phyloP scores from a whole-genome alignment of 2,797 vertebrate genomes.

The Brachyrhaphis roseni region DNA sequence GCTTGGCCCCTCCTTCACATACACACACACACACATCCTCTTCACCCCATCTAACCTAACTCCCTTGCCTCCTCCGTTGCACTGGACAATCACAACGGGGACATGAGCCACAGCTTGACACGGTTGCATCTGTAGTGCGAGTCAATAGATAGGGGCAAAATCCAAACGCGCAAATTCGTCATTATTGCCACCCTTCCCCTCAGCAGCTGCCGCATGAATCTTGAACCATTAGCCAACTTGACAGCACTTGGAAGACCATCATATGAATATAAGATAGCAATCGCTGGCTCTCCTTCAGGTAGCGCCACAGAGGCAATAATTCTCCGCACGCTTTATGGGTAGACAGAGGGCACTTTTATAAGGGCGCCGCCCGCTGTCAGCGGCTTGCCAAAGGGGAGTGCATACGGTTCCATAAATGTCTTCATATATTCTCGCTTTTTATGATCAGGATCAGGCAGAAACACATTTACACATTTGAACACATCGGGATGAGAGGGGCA shows the following conservation, averaged over 20 bases:
- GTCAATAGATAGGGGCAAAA: constrained; percentile 11
- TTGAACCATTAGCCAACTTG: constrained; percentile 51
- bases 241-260: constrained; percentile 60
- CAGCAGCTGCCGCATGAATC: constrained; percentile 29
- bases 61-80: constrained; percentile 20
- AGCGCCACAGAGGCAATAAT: constrained; percentile 62
- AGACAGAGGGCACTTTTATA: constrained; percentile 69
- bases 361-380: constrained; percentile 52
- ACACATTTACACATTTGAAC: constrained; percentile 41
- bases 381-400: constrained; percentile 64
- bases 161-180: not conserved
- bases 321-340: constrained; percentile 63
- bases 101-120: constrained; percentile 21
- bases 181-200: constrained; percentile 21
- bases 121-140: constrained; percentile 23
- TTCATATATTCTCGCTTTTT: constrained; percentile 70
- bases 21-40: constrained; percentile 10
- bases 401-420: constrained; percentile 70
- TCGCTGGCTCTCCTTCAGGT: constrained; percentile 60
- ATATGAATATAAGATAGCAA: constrained; percentile 57
- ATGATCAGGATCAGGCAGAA: constrained; percentile 59
- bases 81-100: constrained; percentile 42
- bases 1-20: constrained; percentile 23
- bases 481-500: constrained; percentile 35
- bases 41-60: constrained; percentile 14